phyloP scores from a whole-genome alignment of 2,888 invertebrate genomes.

The Tinea pellionella region DNA sequence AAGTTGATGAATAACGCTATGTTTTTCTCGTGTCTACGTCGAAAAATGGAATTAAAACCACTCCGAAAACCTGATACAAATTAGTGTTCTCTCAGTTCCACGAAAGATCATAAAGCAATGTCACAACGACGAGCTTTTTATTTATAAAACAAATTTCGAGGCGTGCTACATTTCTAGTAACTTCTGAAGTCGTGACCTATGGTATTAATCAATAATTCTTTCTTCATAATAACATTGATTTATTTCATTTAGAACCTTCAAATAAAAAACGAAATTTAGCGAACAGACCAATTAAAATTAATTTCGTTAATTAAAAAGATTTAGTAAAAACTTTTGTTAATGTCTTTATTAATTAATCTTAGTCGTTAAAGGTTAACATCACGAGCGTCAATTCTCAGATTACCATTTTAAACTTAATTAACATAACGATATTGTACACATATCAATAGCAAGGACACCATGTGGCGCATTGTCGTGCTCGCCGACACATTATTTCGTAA shows the following conservation, averaged over 20 bases:
- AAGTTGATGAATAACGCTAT: not conserved
- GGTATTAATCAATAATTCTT: not conserved
- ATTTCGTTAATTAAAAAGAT: not conserved
- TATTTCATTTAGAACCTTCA: not conserved
- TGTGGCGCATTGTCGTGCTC: not conserved
- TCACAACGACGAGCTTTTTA: not conserved
- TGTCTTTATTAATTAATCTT: not conserved
- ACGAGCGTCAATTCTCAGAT: not conserved
- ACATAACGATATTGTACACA: not conserved
- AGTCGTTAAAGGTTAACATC: slow-evolving; percentile 6
- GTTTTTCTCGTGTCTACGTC: not conserved
- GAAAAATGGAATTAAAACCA: not conserved
- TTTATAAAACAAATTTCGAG: too few species aligned
- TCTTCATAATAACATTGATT: not conserved
- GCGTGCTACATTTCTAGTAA: not conserved
- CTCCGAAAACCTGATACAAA: not conserved
- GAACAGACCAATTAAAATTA: not conserved
- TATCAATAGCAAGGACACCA: slow-evolving; percentile 4
- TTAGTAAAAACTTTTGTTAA: not conserved
- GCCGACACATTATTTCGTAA: not conserved
- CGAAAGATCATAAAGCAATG: not conserved
- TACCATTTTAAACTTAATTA: not conserved
- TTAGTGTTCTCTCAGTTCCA: not conserved
- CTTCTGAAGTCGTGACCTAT: not conserved
- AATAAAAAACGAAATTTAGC: not conserved